Percentiles rank a stretch among this genome's conserved stretches.
Conservation (phyloP, 2,797 vertebrate species). For the Halcyon chelicuti region DNA sequence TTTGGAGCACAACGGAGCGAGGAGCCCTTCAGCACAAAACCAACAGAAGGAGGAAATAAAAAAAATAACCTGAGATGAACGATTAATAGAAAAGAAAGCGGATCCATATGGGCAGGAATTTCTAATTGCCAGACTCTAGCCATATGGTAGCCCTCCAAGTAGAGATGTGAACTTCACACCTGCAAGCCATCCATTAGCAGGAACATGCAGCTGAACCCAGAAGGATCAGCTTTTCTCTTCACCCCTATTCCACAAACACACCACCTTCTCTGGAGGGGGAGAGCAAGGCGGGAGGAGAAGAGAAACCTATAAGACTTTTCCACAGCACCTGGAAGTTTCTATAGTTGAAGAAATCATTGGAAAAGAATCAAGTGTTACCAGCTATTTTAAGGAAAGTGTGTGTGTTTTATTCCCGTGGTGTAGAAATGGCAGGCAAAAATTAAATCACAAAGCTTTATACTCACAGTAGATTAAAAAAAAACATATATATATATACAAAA, state of each 20-base stretch:
- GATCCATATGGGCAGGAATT: not conserved
- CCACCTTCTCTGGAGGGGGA: not conserved
- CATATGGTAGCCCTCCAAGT: constrained; percentile 18
- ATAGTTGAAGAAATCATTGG: not conserved
- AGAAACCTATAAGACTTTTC: not conserved
- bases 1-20: not conserved
- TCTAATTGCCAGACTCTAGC: constrained; percentile 18
- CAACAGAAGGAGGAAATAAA: not conserved
- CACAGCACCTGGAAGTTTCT: not conserved
- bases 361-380: not conserved
- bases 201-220: not conserved
- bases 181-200: constrained; percentile 27
- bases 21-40: constrained; percentile 5
- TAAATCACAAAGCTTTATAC: not conserved
- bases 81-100: constrained; percentile 17
- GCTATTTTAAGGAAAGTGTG: not conserved
- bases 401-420: not conserved
- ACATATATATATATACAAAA: not conserved
- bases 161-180: constrained; percentile 22
- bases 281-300: not conserved
- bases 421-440: not conserved
- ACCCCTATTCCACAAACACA: not conserved
- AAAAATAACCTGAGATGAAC: not conserved
- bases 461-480: not conserved
- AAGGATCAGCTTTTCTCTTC: not conserved